Conservation (phyloP, 2,113 vertebrate species). For the Poecile atricapillus region DNA sequence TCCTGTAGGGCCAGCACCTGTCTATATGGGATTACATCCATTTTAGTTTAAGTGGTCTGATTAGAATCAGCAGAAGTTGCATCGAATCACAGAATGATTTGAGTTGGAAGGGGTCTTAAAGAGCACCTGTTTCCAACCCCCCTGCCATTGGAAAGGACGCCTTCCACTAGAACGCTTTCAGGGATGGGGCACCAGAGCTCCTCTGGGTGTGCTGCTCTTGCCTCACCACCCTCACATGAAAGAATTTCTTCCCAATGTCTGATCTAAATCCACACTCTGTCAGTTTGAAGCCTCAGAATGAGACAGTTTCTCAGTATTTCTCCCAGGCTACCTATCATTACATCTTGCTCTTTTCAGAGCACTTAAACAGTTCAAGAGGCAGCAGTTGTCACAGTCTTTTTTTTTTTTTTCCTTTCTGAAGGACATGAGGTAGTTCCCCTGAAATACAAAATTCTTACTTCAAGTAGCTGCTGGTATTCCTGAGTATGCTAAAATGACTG, state of each 20-base stretch:
- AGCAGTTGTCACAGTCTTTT: accelerated
- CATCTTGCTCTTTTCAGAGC: neutral
- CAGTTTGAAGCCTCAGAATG: neutral
- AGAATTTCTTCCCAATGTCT: neutral
- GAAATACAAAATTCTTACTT: neutral
- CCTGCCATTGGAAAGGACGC: neutral
- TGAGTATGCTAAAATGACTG: neutral
- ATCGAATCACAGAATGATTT: neutral
- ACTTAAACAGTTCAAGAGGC: neutral
- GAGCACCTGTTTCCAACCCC: neutral
- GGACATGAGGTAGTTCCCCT: neutral
- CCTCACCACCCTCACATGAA: neutral
- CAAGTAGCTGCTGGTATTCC: neutral
- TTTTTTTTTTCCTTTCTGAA: neutral
- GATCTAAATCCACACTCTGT: neutral
- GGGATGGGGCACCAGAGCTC: neutral
- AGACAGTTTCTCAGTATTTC: neutral
- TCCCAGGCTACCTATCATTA: neutral
- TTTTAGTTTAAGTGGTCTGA: neutral
- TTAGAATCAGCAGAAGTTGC: neutral
- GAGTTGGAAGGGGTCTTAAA: neutral
- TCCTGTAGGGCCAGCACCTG: neutral
- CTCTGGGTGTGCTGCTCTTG: neutral
- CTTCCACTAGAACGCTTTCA: neutral
- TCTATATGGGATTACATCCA: neutral